Evolutionary conservation across 2,888 invertebrate species (phyloP), one percentile per base, ranked within the genome.

Genomic region (Acleris emargana): DNA sequence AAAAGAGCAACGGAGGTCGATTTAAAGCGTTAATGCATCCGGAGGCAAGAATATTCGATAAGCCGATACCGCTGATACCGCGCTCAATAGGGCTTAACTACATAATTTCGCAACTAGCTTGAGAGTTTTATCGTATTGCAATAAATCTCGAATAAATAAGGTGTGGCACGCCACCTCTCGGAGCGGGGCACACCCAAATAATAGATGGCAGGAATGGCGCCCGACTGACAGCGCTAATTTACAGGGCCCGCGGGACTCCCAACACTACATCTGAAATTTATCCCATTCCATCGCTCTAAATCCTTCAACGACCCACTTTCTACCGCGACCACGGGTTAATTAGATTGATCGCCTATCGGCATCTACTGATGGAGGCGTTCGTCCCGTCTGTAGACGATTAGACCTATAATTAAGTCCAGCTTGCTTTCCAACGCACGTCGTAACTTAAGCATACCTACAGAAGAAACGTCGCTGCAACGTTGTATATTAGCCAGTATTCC

Each of bases 211-310:
- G 72, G 72, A 72, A 68, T 70, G 73, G 76, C 72, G 77, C 70
- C 70, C 77, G 77, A 73, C 73, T 76, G 83, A 83, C 82, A 78
- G 76, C 73, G 75, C 77, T 83, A 84, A 88, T 87, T 87, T 84
- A 84, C 81, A 80, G 73, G 75, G 75, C 76, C 71, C 72, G 67
- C 70, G 74, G 76, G 77, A 74, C 75, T 68, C 72, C 70, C 76
- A 76, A 78, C 78, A 77, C 72, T 76, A 73, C 73, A 74, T 82
- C 81, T 79, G 79, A 71, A 79, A 88, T 88, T 82, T 86, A 86
- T 84, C 77, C 77, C 77, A 69, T 77, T 77, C 77, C 78, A 78
- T 76, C 72, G 76, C 75, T 79, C 81, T 80, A 81, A 82, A 73
- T 75, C 76, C 75, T 52, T 61, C 57, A 57, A 57, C 51, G 38